A percentile compares a stretch with the other conserved stretches of the same genome.
phyloP scores from a whole-genome alignment of 2,113 vertebrate species.

The Mungos mungo region DNA sequence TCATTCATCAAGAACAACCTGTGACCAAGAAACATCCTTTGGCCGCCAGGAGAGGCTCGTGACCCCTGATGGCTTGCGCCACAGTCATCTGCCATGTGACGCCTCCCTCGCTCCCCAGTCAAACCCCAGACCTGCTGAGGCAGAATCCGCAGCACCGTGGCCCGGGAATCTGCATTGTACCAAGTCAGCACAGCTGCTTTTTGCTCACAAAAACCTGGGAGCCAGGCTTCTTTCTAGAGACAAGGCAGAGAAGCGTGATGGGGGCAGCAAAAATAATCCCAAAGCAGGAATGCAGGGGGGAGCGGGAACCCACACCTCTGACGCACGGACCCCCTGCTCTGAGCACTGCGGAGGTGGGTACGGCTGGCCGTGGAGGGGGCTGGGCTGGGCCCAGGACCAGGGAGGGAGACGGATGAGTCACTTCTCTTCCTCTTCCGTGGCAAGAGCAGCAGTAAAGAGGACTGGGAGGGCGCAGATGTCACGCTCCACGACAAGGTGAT shows the following conservation, averaged over 20 bases:
- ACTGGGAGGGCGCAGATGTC: neutral
- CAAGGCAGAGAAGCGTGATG: neutral
- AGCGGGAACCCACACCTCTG: neutral
- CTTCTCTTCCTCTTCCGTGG: neutral
- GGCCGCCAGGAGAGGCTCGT: neutral
- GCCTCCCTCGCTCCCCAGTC: neutral
- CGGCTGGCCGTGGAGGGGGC: neutral
- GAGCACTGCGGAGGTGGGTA: neutral
- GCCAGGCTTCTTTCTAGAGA: neutral
- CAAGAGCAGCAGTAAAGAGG: neutral
- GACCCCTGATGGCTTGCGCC: neutral
- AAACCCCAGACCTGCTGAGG: neutral
- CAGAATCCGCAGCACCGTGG: accelerated
- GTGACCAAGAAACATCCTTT: neutral
- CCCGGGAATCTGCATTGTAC: neutral
- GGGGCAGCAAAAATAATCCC: too few relatives aligned
- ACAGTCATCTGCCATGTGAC: neutral
- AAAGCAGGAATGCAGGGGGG: neutral
- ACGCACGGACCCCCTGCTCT: too few relatives aligned
- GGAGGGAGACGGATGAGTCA: neutral
- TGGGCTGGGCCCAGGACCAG: neutral
- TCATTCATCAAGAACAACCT: neutral
- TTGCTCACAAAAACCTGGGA: neutral
- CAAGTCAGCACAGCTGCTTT: neutral
- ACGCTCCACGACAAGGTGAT: neutral